Conservation (phyloP, 2,797 vertebrate genomes). For the Eutrigla gurnardus region DNA sequence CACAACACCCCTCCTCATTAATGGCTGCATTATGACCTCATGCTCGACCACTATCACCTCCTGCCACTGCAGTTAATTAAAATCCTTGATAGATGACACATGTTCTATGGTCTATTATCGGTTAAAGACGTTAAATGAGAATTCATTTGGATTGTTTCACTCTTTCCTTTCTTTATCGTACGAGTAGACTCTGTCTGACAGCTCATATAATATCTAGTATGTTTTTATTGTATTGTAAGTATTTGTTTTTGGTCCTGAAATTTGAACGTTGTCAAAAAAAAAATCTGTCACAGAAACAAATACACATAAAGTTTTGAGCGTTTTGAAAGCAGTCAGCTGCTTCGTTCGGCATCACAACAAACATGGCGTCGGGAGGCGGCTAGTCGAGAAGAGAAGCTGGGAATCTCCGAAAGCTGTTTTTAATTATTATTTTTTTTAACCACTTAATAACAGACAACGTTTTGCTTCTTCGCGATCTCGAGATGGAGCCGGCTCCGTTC, state of each 20-base stretch:
- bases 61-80: too few species aligned
- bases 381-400: background rate
- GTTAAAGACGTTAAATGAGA: background rate
- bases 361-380: slow-evolving; percentile 73
- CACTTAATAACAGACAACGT: background rate
- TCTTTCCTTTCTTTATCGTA: background rate
- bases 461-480: background rate
- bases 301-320: slow-evolving; percentile 74
- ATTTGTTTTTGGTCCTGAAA: background rate
- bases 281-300: fast-evolving
- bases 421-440: background rate
- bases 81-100: background rate
- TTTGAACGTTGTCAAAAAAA: background rate
- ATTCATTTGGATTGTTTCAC: background rate
- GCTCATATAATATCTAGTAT: background rate
- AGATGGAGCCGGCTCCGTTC: slow-evolving; percentile 77
- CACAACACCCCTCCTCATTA: too few species aligned
- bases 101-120: background rate
- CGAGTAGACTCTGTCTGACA: fast-evolving
- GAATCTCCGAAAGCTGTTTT: background rate
- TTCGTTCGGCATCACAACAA: slow-evolving; percentile 75
- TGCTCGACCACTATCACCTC: too few species aligned
- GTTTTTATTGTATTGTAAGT: background rate
- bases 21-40: too few species aligned
- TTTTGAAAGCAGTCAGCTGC: slow-evolving; percentile 61